phyloP scores from a whole-genome alignment of 2,797 vertebrate species.

The Hemitrygon akajei region DNA sequence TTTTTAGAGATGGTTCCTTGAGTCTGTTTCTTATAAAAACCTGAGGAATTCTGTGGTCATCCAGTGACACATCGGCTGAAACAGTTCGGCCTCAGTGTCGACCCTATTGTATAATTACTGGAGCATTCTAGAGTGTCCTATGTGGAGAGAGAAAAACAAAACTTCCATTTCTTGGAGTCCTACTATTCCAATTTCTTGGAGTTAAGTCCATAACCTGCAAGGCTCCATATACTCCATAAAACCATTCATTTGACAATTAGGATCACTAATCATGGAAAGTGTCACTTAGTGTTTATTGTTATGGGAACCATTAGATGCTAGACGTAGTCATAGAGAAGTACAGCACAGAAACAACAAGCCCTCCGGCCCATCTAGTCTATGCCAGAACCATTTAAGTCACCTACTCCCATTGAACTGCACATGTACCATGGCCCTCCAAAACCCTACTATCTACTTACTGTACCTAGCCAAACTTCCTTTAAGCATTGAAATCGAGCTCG shows the following conservation, averaged over 20 bases:
- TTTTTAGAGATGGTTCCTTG: background rate
- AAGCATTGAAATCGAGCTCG: too few relatives aligned
- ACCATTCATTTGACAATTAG: background rate
- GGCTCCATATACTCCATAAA: background rate
- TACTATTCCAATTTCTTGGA: background rate
- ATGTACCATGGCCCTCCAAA: too few relatives aligned
- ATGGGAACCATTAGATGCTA: background rate
- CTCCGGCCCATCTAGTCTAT: too few relatives aligned
- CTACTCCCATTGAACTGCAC: too few relatives aligned
- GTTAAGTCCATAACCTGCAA: background rate
- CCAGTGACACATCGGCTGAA: background rate
- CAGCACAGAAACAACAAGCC: too few relatives aligned
- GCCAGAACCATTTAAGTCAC: too few relatives aligned
- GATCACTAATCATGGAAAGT: background rate
- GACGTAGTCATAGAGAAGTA: too few relatives aligned
- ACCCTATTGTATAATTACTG: background rate
- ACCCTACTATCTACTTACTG: too few relatives aligned
- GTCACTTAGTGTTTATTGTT: background rate
- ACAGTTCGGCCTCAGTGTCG: background rate
- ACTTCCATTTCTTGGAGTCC: background rate
- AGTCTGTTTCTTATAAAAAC: background rate
- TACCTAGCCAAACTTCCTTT: too few relatives aligned
- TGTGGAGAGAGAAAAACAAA: too few relatives aligned
- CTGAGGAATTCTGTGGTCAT: background rate
- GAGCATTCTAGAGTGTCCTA: too few relatives aligned